Evolutionary conservation across 1,140 invertebrate species (phyloP).

Genomic region (Tribolium madens): DNA sequence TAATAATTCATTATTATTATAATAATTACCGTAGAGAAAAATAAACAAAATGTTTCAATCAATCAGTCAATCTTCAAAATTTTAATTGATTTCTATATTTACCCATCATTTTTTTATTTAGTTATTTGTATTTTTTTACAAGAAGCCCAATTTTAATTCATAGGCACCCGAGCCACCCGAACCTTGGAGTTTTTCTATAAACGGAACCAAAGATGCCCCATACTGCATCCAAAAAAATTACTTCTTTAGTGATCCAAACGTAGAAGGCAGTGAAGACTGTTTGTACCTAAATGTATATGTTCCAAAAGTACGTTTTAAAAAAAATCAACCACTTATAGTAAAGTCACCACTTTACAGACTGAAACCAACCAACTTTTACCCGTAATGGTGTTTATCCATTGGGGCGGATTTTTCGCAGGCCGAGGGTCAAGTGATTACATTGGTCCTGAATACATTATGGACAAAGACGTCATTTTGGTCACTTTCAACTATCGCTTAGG

Average conservation of each 20-base stretch:
- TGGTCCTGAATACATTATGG: slow-evolving; percentile 69
- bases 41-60: too few species aligned
- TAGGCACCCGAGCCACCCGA: slow-evolving; percentile 73
- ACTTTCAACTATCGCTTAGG: slow-evolving; percentile 67
- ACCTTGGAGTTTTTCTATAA: slow-evolving; percentile 70
- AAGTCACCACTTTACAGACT: slow-evolving; percentile 7
- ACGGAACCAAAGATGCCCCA: slow-evolving; percentile 72
- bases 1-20: too few species aligned
- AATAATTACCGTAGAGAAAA: too few species aligned
- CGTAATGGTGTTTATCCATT: slow-evolving; percentile 68
- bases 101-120: too few species aligned
- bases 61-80: too few species aligned
- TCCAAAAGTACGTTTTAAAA: slow-evolving; percentile 59
- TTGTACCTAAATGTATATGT: slow-evolving; percentile 68
- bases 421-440: slow-evolving; percentile 61
- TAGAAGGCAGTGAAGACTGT: slow-evolving; percentile 67
- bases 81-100: too few species aligned
- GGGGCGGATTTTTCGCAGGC: slow-evolving; percentile 65
- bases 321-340: background rate
- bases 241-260: slow-evolving; percentile 54
- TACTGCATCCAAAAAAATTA: slow-evolving; percentile 78
- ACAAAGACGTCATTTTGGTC: slow-evolving; percentile 72
- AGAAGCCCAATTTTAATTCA: slow-evolving; percentile 44
- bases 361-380: slow-evolving; percentile 58
- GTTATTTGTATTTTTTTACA: too few species aligned